Evolutionary conservation across 2,797 vertebrate species (phyloP).

Genomic region (Pseudomugil gertrudae): DNA sequence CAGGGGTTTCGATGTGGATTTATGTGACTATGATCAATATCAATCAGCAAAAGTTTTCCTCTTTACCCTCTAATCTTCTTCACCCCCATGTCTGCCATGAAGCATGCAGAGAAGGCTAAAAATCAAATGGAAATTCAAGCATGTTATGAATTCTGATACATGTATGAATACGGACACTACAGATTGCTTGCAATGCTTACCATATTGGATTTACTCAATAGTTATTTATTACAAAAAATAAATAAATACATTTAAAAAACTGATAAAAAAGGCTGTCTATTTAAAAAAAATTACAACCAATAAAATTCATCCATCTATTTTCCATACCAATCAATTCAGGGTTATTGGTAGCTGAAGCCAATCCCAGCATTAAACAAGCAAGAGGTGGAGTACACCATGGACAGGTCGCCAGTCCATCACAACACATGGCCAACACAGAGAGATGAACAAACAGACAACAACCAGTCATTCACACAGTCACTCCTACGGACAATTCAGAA

Average conservation of each 20-base stretch:
- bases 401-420: no score
- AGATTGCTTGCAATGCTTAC: not conserved
- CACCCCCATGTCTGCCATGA: slow-evolving; percentile 3
- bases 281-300: not conserved
- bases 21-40: slow-evolving; percentile 64
- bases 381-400: no score
- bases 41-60: slow-evolving; percentile 63
- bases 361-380: no score
- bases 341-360: no score
- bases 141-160: not conserved
- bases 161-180: not conserved
- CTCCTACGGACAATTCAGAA: no score
- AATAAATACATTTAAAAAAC: no score
- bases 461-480: no score
- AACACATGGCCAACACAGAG: no score
- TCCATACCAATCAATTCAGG: no score
- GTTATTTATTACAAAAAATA: not conserved
- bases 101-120: slow-evolving; percentile 1
- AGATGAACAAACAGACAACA: no score
- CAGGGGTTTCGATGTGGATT: slow-evolving; percentile 50
- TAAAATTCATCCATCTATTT: no score
- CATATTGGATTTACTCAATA: not conserved
- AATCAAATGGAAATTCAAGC: not conserved
- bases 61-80: slow-evolving; percentile 22
- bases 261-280: not conserved